These are phyloP conservation scores for Mormyrops attenuatus DNA, from an alignment of 2,797 vertebrate species.

Conservation along the genomic window DNA sequence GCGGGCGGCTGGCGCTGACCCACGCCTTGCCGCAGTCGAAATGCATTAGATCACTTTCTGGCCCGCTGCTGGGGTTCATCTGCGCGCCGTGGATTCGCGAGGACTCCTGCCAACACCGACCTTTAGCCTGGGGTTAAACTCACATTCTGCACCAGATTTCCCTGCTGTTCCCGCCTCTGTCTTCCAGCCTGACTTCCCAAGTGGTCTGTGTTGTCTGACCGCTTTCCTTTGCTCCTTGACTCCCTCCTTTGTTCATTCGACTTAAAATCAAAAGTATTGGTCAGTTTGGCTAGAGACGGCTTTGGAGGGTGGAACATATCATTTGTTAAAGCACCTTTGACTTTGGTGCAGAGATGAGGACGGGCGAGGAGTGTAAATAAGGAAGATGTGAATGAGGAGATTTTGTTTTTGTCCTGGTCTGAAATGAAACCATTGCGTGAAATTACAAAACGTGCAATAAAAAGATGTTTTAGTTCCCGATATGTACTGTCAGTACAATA, in stretches of 20 bases:
- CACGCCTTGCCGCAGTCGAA: background rate
- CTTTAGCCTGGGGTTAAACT: slow-evolving; percentile 5
- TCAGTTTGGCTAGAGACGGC: background rate
- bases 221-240: background rate
- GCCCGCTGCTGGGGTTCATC: background rate
- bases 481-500: background rate
- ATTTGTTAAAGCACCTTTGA: background rate
- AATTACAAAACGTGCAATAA: background rate
- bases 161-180: background rate
- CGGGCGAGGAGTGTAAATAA: background rate
- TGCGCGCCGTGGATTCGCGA: background rate
- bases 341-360: background rate
- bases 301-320: background rate
- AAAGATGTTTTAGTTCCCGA: background rate
- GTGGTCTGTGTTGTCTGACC: background rate
- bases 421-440: background rate
- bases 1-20: background rate
- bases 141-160: background rate
- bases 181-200: background rate
- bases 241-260: background rate
- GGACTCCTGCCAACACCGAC: background rate
- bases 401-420: background rate
- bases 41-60: slow-evolving; percentile 5
- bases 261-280: background rate
- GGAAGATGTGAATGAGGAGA: background rate